Evolutionary conservation across 2,888 invertebrate species (phyloP), one percentile per base, ranked within the genome.

Genomic region (Endotricha flammealis): DNA sequence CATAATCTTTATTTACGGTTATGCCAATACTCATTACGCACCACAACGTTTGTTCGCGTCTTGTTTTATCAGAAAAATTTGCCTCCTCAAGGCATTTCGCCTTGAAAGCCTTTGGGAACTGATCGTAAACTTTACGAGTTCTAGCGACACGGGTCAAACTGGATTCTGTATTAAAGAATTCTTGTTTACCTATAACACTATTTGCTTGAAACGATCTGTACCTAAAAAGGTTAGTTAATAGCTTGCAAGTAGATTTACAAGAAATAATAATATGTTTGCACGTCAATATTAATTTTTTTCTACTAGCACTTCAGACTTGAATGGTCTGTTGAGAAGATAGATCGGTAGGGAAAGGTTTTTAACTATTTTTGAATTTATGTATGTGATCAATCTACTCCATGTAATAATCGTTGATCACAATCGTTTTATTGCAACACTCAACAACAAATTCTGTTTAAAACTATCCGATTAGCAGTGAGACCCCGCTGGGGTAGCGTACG

Each of bases 111-210:
- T 33, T 41, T 36, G 38, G 38, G 36, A 38, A 28, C 32, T 30
- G 42, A 33, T 59, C 64, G 60, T 72, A 70, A 71, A 72, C 35
- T 72, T 72, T 72, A 72, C 61, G 70, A 63, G 53, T 50, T 40
- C 38, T 50, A 47, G 55, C 57, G 59, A 55, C 60, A 58, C 37
- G 55, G 46, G 44, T 68, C 67, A 59, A 63, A 61, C 46, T 50
- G n/a, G 45, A 48, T 42, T 36, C 42, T 40, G 46, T 44, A 47
- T 45, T 42, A 48, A 60, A 62, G 56, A 27, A 57, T 59, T 61
- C 58, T 50, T 53, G 56, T 66, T 67, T 60, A n/a, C n/a, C n/a
- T n/a, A 64, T 55, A 65, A 53, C 59, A 61, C 53, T 60, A 60
- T 56, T 50, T n/a, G n/a, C n/a, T n/a, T n/a, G n/a, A n/a, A n/a